Conservation (phyloP, 2,797 vertebrate genomes). For the Gila robusta region DNA sequence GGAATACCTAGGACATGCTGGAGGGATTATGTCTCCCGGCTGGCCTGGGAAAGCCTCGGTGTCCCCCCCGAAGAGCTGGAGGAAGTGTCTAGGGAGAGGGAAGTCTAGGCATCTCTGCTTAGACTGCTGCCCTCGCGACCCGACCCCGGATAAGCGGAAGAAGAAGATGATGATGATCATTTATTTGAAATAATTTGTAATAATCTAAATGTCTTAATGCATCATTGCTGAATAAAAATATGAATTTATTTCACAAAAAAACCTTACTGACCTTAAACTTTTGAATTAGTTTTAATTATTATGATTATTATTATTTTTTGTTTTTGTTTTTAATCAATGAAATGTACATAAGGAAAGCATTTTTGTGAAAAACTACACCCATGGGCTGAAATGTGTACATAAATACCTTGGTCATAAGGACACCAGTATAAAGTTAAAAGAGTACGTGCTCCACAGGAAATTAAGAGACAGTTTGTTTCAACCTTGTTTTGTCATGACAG, state of each 20-base stretch:
- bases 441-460: background rate
- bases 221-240: background rate
- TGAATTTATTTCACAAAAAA: background rate
- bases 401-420: background rate
- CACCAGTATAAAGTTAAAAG: background rate
- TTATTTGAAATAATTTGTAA: background rate
- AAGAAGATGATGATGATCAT: too few relatives aligned
- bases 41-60: too few relatives aligned
- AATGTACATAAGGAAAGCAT: background rate
- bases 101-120: too few relatives aligned
- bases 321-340: background rate
- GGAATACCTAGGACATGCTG: too few relatives aligned
- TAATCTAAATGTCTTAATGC: background rate
- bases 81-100: too few relatives aligned
- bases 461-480: background rate
- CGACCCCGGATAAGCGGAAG: too few relatives aligned
- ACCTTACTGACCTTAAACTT: background rate
- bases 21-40: too few relatives aligned
- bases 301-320: background rate
- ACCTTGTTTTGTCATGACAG: conserved; percentile 25
- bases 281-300: background rate
- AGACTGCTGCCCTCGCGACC: too few relatives aligned
- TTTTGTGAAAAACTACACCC: background rate
- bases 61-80: too few relatives aligned
- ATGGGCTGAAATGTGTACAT: background rate